Evolutionary conservation across 23 tunicate genomes (phyloP).

Genomic region (Halocynthia roretzi): DNA sequence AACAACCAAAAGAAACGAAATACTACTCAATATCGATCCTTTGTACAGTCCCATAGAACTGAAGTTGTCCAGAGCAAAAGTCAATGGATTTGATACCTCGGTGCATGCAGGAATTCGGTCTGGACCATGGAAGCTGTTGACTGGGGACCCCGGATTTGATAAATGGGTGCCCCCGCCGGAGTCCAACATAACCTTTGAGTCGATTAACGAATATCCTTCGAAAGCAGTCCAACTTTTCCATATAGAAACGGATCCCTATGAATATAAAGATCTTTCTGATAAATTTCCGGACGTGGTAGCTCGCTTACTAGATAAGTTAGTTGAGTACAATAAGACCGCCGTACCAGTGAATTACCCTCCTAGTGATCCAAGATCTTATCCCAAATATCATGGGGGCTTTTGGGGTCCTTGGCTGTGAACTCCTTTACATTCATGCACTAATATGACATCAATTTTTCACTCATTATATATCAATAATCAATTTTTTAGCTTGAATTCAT

Average conservation of each 20-base stretch:
- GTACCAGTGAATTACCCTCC: slow-evolving; percentile 70
- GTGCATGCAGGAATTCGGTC: slow-evolving; percentile 75
- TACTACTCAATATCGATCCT: slow-evolving; percentile 73
- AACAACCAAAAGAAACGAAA: slow-evolving; percentile 46
- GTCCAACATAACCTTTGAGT: background rate
- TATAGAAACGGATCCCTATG: slow-evolving; percentile 72
- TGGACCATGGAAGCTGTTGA: slow-evolving; percentile 83
- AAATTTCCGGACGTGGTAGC: slow-evolving; percentile 52
- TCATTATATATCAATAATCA: too few relatives aligned
- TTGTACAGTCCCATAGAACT: slow-evolving; percentile 13
- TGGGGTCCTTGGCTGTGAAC: slow-evolving; percentile 76
- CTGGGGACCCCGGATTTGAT: slow-evolving; percentile 79
- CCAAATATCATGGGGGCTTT: slow-evolving; percentile 68
- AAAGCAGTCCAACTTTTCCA: slow-evolving; percentile 46
- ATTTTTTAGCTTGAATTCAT: too few relatives aligned
- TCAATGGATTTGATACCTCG: slow-evolving; percentile 40
- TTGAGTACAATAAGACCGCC: slow-evolving; percentile 62
- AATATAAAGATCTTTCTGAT: slow-evolving; percentile 59
- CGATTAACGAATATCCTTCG: background rate
- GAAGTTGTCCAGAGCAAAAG: background rate
- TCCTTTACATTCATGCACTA: background rate
- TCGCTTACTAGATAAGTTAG: slow-evolving; percentile 34
- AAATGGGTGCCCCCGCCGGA: slow-evolving; percentile 72
- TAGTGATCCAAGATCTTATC: slow-evolving; percentile 49
- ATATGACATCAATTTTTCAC: too few relatives aligned